Base-by-base conservation (phyloP, 2,888 invertebrate species). In the Cheilosia grossa region DNA sequence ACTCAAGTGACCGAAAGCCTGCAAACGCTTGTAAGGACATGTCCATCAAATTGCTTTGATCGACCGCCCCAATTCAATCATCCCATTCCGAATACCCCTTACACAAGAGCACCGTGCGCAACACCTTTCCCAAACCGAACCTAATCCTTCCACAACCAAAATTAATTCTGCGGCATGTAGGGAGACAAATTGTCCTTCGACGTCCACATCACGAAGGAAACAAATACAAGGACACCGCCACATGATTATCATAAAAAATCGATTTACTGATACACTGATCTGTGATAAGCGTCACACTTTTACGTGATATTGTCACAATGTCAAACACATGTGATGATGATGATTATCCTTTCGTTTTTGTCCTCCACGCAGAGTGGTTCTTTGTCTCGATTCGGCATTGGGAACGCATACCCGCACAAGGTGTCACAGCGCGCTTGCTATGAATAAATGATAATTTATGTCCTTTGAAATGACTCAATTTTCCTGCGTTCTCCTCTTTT, bases 251-350 rank as follows among this genome's bases (percentile, higher is more conserved):
- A 85, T 85, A 85, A 85, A 85, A 85, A 77, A 81, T 81, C 85
- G 72, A 85, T 85, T 85, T 53, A 72, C 59, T 21, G 75, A 63
- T 70, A 80, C 75, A 75, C 66, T 72, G 85, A 85, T 85, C 81
- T 21, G 61, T 56, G 85, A 85, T 85, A 85, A 85, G 81, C 83
- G 81, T 81, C 85, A 61, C 75, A 85, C 75, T 61, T 51, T 85
- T 85, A 81, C 85, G 81, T 85, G 80, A 85, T 85, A 81, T 85
- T 85, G 75, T 80, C 70, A 80, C 83, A 80, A 42, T 85, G 83
- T 85, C 81, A 81, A 81, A 81, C 81, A 81, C 81, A 81, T 85
- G 85, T 72, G 81, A 81, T 53, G 53, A 75, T 67, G 74, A 81
- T 77, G 85, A 77, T 81, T 85, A 85, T 85, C 85, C 85, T 77